Conservation (phyloP, 1,140 invertebrate genomes). For the Mamestra configurata region DNA sequence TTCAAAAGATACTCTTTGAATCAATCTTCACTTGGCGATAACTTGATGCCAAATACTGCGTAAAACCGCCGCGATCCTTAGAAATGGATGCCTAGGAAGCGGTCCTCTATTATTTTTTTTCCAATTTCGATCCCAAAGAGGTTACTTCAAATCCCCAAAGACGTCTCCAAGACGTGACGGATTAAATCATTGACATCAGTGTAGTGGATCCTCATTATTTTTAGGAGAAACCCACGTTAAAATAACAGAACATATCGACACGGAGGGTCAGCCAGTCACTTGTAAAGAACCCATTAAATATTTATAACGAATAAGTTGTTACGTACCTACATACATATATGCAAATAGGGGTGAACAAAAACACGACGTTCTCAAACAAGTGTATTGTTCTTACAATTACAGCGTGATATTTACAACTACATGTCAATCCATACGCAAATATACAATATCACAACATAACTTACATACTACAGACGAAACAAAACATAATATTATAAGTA, state of each 20-base stretch:
- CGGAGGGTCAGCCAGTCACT: constrained; percentile 9
- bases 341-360: constrained; percentile 20
- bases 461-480: constrained; percentile 5
- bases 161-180: too few species aligned
- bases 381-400: constrained; percentile 53
- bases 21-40: too few species aligned
- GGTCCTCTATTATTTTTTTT: too few species aligned
- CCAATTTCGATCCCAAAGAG: too few species aligned
- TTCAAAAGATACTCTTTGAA: too few species aligned
- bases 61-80: too few species aligned
- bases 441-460: constrained; percentile 85
- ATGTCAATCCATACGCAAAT: constrained; percentile 43
- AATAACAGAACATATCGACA: constrained; percentile 45
- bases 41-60: too few species aligned
- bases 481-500: not conserved
- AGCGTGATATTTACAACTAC: constrained; percentile 50
- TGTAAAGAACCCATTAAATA: constrained; percentile 55
- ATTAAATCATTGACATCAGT: too few species aligned
- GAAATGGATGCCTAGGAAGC: too few species aligned
- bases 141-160: too few species aligned
- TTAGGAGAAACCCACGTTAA: too few species aligned
- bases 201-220: too few species aligned
- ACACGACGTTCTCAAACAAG: constrained; percentile 41
- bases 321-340: constrained; percentile 14
- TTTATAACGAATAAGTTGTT: constrained; percentile 52